Evolutionary conservation across 2,797 vertebrate genomes (phyloP).

Genomic region (Iguana delicatissima): DNA sequence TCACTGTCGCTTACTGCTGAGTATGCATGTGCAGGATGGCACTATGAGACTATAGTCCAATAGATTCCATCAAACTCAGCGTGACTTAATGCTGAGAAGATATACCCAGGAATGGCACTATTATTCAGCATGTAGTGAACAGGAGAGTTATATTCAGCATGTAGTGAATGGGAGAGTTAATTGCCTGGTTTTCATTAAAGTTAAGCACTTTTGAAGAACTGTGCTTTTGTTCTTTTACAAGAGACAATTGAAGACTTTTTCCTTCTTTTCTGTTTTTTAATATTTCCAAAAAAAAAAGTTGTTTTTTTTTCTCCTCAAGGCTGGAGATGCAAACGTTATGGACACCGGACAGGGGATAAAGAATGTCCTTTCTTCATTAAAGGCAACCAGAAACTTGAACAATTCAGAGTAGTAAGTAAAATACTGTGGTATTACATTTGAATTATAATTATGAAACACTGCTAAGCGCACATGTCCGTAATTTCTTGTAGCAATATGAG

Average conservation of each 20-base stretch:
- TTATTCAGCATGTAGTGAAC: neutral
- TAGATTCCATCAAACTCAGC: neutral
- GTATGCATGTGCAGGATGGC: neutral
- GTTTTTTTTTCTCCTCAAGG: constrained; percentile 76
- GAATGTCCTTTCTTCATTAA: constrained; percentile 98
- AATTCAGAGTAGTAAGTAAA: constrained; percentile 95
- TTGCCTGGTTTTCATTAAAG: neutral
- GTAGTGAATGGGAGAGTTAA: neutral
- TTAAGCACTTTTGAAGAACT: neutral
- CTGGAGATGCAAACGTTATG: constrained; percentile 95
- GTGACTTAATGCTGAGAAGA: neutral
- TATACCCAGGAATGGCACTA: neutral
- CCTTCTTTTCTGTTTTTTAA: neutral
- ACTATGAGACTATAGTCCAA: neutral
- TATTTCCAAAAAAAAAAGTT: constrained; percentile 13
- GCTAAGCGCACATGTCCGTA: constrained; percentile 3
- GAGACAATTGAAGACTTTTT: neutral
- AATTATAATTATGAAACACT: constrained; percentile 34
- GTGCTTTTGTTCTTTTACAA: neutral
- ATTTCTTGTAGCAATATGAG: neutral
- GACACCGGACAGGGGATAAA: constrained; percentile 93
- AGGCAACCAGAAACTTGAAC: constrained; percentile 98
- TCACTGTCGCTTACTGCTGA: neutral
- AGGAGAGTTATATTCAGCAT: neutral
- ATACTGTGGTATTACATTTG: constrained; percentile 22